Conservation (phyloP, 2,888 invertebrate genomes). For the Platypus cylindrus region DNA sequence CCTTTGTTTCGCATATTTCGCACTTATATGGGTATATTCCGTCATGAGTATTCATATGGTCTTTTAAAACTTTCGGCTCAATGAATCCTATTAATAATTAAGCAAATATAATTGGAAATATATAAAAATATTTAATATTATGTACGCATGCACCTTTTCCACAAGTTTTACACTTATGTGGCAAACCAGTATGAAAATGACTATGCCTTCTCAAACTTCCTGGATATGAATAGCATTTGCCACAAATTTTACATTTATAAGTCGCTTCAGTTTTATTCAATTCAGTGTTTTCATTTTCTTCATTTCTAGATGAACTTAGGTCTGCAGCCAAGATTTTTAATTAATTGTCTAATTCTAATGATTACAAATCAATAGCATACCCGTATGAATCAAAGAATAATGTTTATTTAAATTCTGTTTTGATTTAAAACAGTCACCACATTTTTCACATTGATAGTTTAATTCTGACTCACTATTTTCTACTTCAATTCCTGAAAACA, state of each 20-base stretch:
- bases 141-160: slow-evolving; percentile 5
- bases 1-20: slow-evolving; percentile 2
- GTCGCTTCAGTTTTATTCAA: too few relatives aligned
- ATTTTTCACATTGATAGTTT: slow-evolving; percentile 5
- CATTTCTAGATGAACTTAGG: too few relatives aligned
- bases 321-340: too few relatives aligned
- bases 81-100: slow-evolving; percentile 4
- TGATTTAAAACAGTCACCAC: slow-evolving; percentile 3
- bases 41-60: slow-evolving; percentile 5
- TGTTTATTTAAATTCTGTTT: slow-evolving; percentile 4
- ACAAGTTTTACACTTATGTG: slow-evolving; percentile 3
- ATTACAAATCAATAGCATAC: too few relatives aligned
- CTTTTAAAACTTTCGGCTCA: slow-evolving; percentile 7
- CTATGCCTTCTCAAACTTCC: too few relatives aligned
- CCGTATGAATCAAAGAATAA: slow-evolving; percentile 5
- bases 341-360: too few relatives aligned
- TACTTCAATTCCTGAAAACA: too few relatives aligned
- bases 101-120: too few relatives aligned
- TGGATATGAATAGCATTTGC: too few relatives aligned
- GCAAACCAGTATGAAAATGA: too few relatives aligned
- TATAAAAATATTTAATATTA: background rate
- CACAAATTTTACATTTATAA: too few relatives aligned
- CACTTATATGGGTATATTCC: slow-evolving; percentile 5
- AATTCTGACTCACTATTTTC: background rate
- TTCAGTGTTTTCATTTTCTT: too few relatives aligned